phyloP scores from a whole-genome alignment of 30 jellyfish, hydroid and myxozoan species.

The Clytia hemisphaerica region DNA sequence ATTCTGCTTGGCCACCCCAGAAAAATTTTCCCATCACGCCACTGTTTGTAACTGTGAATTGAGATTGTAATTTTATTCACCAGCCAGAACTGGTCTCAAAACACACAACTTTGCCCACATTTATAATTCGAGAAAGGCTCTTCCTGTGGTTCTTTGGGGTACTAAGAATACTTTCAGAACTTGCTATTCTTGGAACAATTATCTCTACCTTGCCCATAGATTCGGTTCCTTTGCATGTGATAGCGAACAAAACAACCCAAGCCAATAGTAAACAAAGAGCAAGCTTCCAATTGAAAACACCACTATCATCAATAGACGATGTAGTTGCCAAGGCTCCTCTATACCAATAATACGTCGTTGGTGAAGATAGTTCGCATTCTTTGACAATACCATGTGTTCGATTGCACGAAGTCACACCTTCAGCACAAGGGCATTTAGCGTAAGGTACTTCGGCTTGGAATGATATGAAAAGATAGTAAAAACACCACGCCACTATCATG shows the following conservation, averaged over 20 bases:
- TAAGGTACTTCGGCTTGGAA: constrained; percentile 67
- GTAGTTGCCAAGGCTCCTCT: not conserved
- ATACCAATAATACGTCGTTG: constrained; percentile 77
- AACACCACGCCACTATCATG: constrained; percentile 89
- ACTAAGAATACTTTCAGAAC: too few relatives aligned
- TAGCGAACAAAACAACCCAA: constrained; percentile 68
- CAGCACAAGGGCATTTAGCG: constrained; percentile 46
- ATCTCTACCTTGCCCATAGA: constrained; percentile 83
- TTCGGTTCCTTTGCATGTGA: constrained; percentile 71
- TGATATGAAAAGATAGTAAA: constrained; percentile 77
- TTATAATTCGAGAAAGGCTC: too few relatives aligned
- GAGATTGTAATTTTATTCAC: too few relatives aligned
- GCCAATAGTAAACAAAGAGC: constrained; percentile 77
- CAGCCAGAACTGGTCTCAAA: too few relatives aligned
- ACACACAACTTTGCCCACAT: too few relatives aligned
- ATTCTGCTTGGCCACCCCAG: too few relatives aligned
- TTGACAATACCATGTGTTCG: constrained; percentile 50
- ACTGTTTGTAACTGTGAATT: too few relatives aligned
- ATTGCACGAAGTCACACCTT: not conserved
- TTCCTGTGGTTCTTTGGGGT: too few relatives aligned
- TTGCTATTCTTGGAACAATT: too few relatives aligned
- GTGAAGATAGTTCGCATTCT: constrained; percentile 74
- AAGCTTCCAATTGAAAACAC: constrained; percentile 77
- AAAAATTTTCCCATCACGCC: too few relatives aligned
- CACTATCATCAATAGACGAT: constrained; percentile 91